Evolutionary conservation across 2,113 vertebrate species (phyloP).

Genomic region (Marmota monax): DNA sequence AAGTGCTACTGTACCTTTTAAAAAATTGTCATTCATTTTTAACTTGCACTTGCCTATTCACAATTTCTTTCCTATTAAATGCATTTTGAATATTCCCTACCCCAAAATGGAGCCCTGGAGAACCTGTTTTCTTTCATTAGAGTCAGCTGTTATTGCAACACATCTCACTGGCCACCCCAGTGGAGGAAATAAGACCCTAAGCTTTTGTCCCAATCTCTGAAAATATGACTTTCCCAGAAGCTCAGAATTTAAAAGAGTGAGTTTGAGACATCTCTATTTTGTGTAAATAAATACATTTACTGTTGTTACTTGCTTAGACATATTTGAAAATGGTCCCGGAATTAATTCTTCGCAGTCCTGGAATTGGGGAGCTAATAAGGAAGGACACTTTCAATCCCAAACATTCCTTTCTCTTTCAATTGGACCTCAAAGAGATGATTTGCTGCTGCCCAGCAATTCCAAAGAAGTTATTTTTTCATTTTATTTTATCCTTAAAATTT

Average conservation of each 20-base stretch:
- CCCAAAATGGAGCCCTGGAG: neutral
- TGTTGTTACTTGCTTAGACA: neutral
- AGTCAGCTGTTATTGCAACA: neutral
- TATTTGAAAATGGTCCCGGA: constrained; percentile 6
- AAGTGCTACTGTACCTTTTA: constrained; percentile 11
- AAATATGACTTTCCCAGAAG: neutral
- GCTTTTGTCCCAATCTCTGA: neutral
- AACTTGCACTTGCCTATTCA: neutral
- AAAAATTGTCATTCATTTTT: neutral
- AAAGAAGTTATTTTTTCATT: neutral
- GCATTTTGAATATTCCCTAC: neutral
- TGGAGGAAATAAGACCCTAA: neutral
- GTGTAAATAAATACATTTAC: neutral
- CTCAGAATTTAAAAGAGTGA: constrained; percentile 23
- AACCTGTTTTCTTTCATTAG: neutral
- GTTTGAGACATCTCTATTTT: constrained; percentile 22
- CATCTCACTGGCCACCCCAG: neutral
- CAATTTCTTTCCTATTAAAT: constrained; percentile 6
- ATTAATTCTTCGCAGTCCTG: neutral
- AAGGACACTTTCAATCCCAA: constrained; percentile 1
- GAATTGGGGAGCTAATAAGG: neutral
- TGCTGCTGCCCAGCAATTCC: constrained; percentile 1
- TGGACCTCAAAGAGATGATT: neutral
- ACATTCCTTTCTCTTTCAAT: constrained; percentile 9
- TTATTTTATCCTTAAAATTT: constrained; percentile 3